These are phyloP conservation scores for Cliona cf. orientalis DNA, from an alignment of 37 sponge, comb jelly and placozoan species.

Conservation along the genomic window DNA sequence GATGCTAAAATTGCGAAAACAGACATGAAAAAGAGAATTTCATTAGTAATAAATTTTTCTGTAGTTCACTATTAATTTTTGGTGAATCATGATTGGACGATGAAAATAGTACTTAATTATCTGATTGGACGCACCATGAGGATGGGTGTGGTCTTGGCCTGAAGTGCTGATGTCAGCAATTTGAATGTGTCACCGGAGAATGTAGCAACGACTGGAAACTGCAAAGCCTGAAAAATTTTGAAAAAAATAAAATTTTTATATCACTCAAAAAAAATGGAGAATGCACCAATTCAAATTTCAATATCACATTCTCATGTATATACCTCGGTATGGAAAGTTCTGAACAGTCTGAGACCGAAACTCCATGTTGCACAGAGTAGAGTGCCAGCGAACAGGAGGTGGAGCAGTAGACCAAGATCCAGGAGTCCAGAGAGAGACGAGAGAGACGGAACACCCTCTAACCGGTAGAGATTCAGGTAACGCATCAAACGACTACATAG, in stretches of 20 bases:
- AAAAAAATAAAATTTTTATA: too few relatives aligned
- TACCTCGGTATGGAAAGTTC: conserved; percentile 71
- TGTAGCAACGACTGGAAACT: conserved; percentile 70
- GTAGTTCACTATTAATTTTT: too few relatives aligned
- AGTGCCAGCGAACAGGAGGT: conserved; percentile 22
- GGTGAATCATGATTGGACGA: too few relatives aligned
- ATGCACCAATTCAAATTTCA: not conserved
- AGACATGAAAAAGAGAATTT: not conserved
- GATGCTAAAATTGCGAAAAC: conserved; percentile 24
- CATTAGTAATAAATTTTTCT: too few relatives aligned
- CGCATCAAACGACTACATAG: not conserved
- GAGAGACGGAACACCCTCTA: not conserved
- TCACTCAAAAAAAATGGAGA: not conserved
- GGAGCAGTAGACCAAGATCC: conserved; percentile 31
- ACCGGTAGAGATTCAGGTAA: not conserved
- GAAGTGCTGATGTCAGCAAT: conserved; percentile 26
- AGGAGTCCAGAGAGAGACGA: conserved; percentile 20
- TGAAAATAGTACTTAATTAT: not conserved
- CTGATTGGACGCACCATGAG: not conserved
- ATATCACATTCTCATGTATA: not conserved
- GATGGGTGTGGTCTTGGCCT: conserved; percentile 3
- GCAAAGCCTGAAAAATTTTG: conserved; percentile 35
- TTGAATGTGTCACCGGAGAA: conserved; percentile 37
- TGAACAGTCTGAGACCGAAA: conserved; percentile 40
- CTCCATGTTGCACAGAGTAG: conserved; percentile 39